Evolutionary conservation across 2,113 vertebrate genomes (phyloP), one percentile per base, ranked within the genome.

Genomic region (Bagarius yarrelli): DNA sequence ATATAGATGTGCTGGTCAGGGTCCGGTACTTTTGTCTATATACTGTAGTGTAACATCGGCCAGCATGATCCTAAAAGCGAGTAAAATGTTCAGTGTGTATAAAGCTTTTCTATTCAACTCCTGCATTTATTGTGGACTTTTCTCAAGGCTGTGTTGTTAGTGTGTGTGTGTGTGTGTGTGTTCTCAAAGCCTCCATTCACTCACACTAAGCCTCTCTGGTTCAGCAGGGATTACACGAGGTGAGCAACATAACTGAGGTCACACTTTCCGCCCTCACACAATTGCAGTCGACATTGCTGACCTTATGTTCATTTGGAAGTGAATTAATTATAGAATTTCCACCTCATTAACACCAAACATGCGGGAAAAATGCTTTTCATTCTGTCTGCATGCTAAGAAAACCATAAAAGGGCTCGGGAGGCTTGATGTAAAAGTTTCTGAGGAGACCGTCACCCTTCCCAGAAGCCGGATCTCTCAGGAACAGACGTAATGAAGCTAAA

Each of bases 321-420:
- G 75, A 85, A 85, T 82, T 81, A 61, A 79, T 73, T 19, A 67
- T 67, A 40, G 12, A 55, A 56, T 47, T 56, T 70, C 55, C 34
- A 70, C 32, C 30, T 70, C 19, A 79, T 70, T 30, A 77, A 32
- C 25, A 77, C 63, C 16, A 30, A 9, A 30, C 44, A 76, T n/a
- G 16, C 32, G 6, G 32, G 13, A 69, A 34, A 57, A 0, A 1
- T 32, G n/a, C 36, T 40, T 47, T 19, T 2, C 40, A 34, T 57
- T 27, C 5, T 47, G 75, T 11, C 21, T 47, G 52, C 8, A 63
- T 12, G 53, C 44, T 18, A 50, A 76, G 55, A 13, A 80, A 27
- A 63, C 32, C 61, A 70, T 18, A 63, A 55, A 80, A 30, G 56
- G 18, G n/a, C 27, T 2, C 9, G 12, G 1, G 5, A 40, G 50